Conservation (phyloP, 2,113 vertebrate genomes). For the Oryzias javanicus region DNA sequence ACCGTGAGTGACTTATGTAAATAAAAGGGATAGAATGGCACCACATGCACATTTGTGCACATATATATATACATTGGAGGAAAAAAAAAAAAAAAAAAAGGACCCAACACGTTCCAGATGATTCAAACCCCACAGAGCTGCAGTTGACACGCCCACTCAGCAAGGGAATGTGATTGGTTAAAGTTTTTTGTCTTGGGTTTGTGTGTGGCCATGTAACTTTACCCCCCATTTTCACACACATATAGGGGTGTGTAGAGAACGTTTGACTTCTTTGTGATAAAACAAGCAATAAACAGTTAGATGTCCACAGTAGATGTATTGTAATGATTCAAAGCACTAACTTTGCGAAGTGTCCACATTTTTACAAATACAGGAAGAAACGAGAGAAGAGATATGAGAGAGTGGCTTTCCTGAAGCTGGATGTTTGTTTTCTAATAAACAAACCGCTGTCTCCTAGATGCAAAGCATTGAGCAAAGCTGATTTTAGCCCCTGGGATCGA, state of each 20-base stretch:
- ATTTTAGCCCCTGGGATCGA: conserved; percentile 57
- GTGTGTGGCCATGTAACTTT: conserved; percentile 24
- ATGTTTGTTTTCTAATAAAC: conserved; percentile 56
- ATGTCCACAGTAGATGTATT: too few relatives aligned
- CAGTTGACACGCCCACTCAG: conserved; percentile 57
- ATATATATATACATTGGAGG: conserved; percentile 4
- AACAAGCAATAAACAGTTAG: not conserved
- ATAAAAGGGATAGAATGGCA: conserved; percentile 7
- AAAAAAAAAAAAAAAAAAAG: conserved; percentile 14
- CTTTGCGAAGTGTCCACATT: not conserved
- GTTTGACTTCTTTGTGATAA: not conserved
- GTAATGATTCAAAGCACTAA: not conserved
- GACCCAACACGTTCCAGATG: conserved; percentile 44
- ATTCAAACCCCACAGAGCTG: conserved; percentile 57
- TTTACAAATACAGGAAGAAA: not conserved
- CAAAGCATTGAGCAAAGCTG: conserved; percentile 41
- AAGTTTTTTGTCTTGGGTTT: not conserved
- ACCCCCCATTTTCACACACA: conserved; percentile 40
- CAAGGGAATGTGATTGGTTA: conserved; percentile 42
- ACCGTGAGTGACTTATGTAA: not conserved
- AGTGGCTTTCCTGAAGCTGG: conserved; percentile 6
- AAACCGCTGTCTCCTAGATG: conserved; percentile 47
- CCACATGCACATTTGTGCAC: not conserved
- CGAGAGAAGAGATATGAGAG: conserved; percentile 12
- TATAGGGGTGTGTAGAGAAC: not conserved